These are phyloP conservation scores for Hydropsyche betteni DNA, from an alignment of 2,888 invertebrate species.

Conservation along the genomic window DNA sequence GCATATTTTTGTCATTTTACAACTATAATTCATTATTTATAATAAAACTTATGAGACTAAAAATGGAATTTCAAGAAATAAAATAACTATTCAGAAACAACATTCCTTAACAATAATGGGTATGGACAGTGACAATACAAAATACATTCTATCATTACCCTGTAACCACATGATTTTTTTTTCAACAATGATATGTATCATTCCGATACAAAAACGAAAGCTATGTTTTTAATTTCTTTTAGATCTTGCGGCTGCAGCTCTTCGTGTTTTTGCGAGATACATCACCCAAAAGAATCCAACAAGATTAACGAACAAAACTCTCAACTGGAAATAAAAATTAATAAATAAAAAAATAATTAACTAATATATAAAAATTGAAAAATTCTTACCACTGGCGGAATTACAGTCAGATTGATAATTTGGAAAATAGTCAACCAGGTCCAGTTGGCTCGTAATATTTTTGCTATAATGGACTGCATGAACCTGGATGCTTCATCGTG, in stretches of 20 bases:
- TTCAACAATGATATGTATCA: constrained; percentile 2
- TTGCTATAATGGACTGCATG: constrained; percentile 71
- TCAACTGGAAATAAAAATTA: constrained; percentile 63
- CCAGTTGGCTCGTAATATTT: constrained; percentile 77
- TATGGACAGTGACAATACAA: too few species aligned
- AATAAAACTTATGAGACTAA: too few species aligned
- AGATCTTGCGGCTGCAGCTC: constrained; percentile 10
- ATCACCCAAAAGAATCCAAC: constrained; percentile 83
- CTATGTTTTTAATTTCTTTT: neutral
- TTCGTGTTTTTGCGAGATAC: constrained; percentile 75
- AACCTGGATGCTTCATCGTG: constrained; percentile 72
- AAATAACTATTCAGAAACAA: too few species aligned
- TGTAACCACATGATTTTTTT: too few species aligned
- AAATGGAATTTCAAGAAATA: too few species aligned
- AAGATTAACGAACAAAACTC: constrained; percentile 78
- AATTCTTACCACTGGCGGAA: constrained; percentile 80
- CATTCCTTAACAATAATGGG: too few species aligned
- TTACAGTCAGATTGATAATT: constrained; percentile 76
- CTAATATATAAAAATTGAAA: constrained; percentile 30
- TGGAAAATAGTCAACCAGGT: constrained; percentile 80
- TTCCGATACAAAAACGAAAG: constrained; percentile 29
- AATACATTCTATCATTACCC: too few species aligned
- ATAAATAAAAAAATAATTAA: neutral
- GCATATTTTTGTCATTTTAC: too few species aligned
- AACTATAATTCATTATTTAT: too few species aligned